Percentiles rank a stretch among this genome's conserved stretches.
Evolutionary conservation across 2,113 vertebrate genomes (phyloP).

Genomic region (Micronycteris hirsuta): DNA sequence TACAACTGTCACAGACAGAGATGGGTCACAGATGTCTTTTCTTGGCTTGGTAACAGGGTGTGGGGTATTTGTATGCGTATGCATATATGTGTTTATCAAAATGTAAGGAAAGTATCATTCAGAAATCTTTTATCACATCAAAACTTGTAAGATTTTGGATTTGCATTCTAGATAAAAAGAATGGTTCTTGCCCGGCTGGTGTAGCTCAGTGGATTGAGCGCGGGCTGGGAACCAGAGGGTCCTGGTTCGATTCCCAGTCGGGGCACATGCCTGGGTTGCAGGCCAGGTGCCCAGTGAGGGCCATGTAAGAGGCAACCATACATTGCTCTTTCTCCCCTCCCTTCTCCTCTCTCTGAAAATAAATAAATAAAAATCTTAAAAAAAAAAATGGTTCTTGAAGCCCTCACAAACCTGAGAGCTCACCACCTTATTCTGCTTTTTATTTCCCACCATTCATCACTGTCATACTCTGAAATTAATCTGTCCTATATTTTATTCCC

Average conservation of each 20-base stretch:
- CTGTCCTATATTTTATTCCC: slow-evolving; percentile 36
- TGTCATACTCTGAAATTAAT: slow-evolving; percentile 6
- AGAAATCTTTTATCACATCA: not conserved
- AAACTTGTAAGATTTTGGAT: slow-evolving; percentile 24
- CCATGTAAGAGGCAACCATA: too few species aligned
- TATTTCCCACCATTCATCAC: not conserved
- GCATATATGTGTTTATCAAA: not conserved
- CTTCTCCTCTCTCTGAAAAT: too few species aligned
- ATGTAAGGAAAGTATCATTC: not conserved
- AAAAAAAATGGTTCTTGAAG: not conserved
- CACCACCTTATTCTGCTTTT: not conserved
- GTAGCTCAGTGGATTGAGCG: too few species aligned
- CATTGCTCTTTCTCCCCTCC: too few species aligned
- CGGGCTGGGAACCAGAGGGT: too few species aligned
- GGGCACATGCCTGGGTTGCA: too few species aligned
- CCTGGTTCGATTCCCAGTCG: too few species aligned
- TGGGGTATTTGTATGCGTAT: not conserved
- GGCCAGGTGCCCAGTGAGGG: too few species aligned
- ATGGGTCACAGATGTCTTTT: not conserved
- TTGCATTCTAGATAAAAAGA: not conserved
- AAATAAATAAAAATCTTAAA: too few species aligned
- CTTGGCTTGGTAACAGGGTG: not conserved
- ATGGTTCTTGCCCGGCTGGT: too few species aligned
- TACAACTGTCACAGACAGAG: slow-evolving; percentile 9
- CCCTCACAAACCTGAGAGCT: not conserved